phyloP scores from a whole-genome alignment of 2,797 vertebrate species.

The Tragelaphus eurycerus region DNA sequence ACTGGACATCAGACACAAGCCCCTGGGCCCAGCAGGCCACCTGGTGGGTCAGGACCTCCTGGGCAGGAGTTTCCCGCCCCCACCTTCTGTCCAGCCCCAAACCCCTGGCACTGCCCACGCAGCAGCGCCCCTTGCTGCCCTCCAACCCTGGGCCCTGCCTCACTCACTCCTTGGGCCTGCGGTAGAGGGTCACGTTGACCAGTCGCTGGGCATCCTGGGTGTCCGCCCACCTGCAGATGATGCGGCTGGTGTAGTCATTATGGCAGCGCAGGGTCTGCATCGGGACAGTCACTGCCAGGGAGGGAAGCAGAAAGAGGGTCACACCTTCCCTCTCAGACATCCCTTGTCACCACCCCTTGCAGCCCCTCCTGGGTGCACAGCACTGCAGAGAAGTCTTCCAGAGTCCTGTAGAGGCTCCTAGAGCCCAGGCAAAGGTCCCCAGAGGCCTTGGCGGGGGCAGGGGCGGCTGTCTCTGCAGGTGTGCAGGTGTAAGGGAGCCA shows the following conservation, averaged over 20 bases:
- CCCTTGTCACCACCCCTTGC: background rate
- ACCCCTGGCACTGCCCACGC: rapidly evolving
- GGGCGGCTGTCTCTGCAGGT: background rate
- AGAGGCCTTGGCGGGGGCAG: rapidly evolving
- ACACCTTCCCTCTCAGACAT: background rate
- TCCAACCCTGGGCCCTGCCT: rapidly evolving
- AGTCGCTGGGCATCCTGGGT: slow-evolving; percentile 53
- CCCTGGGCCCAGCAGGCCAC: no score
- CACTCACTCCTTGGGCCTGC: slow-evolving; percentile 57
- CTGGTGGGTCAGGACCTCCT: background rate
- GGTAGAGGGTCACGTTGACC: slow-evolving; percentile 77
- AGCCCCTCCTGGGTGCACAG: no score
- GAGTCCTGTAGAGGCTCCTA: background rate
- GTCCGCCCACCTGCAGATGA: slow-evolving; percentile 81
- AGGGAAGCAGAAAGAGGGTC: background rate
- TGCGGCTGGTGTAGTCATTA: slow-evolving; percentile 78
- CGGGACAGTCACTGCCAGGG: slow-evolving; percentile 72
- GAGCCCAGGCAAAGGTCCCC: background rate
- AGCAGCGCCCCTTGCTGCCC: background rate
- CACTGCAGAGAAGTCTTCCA: background rate
- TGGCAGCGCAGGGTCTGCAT: slow-evolving; percentile 81
- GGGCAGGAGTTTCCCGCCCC: background rate
- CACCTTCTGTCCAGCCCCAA: background rate
- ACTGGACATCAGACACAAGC: rapidly evolving
- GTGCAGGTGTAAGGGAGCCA: background rate